Percentiles rank a stretch among this genome's conserved stretches.
These are phyloP conservation scores for Pao palembangensis DNA, from an alignment of 2,113 vertebrate species.

Conservation along the genomic window DNA sequence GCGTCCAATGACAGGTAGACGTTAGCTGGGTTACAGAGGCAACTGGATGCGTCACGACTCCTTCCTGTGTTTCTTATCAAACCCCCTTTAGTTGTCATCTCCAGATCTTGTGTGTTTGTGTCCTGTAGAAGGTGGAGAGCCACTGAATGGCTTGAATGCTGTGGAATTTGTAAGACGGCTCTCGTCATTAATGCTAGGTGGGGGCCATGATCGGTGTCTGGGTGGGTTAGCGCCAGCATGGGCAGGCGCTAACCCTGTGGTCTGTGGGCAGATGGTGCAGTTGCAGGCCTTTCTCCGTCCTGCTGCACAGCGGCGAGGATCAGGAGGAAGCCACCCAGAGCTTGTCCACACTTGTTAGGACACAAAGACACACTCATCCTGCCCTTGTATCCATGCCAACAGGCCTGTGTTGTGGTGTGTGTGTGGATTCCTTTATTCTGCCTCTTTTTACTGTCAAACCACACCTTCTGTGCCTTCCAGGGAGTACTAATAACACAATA, in stretches of 20 bases:
- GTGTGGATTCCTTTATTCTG: constrained; percentile 3
- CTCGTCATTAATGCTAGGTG: constrained; percentile 32
- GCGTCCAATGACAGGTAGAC: too few relatives aligned
- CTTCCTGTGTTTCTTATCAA: too few relatives aligned
- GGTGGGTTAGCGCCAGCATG: constrained; percentile 26
- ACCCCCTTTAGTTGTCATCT: too few relatives aligned
- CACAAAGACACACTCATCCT: constrained; percentile 24
- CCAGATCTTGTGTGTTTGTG: constrained; percentile 5
- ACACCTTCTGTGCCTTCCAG: neutral
- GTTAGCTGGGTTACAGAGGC: too few relatives aligned
- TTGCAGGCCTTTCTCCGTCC: constrained; percentile 27
- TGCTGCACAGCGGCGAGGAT: constrained; percentile 31
- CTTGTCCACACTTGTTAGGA: constrained; percentile 53
- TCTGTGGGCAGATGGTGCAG: constrained; percentile 49
- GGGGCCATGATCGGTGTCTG: constrained; percentile 27
- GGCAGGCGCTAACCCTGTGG: constrained; percentile 16
- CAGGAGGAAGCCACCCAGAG: constrained; percentile 41
- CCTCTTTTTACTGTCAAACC: constrained; percentile 7
- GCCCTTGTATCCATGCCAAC: constrained; percentile 24
- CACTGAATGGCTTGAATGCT: too few relatives aligned
- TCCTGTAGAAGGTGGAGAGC: neutral
- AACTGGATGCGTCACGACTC: too few relatives aligned
- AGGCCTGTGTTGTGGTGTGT: constrained; percentile 5
- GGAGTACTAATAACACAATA: constrained; percentile 18
- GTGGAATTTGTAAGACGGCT: constrained; percentile 18